Evolutionary conservation across 1,140 invertebrate species (phyloP).

Genomic region (Bursaphelenchus mucronatus): DNA sequence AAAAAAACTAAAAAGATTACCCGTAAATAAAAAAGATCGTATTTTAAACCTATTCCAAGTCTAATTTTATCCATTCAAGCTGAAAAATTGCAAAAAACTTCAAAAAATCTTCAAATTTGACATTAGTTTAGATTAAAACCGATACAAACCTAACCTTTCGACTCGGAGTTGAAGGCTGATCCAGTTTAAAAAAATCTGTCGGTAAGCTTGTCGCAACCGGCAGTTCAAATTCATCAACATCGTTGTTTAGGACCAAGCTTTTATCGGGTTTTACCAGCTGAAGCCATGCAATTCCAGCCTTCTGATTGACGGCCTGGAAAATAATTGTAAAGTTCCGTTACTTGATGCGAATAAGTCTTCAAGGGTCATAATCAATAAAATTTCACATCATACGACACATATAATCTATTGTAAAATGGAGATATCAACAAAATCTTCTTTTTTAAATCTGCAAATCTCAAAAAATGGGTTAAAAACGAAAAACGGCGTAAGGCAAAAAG

Average conservation of each 20-base stretch:
- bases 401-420: too few relatives aligned
- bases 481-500: neutral
- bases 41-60: neutral
- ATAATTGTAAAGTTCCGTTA: constrained; percentile 1
- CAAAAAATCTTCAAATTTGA: too few relatives aligned
- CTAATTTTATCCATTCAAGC: neutral
- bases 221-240: constrained; percentile 41
- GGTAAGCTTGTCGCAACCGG: constrained; percentile 38
- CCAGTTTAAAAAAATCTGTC: constrained; percentile 23
- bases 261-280: constrained; percentile 24
- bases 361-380: too few relatives aligned
- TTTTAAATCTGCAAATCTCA: neutral
- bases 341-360: too few relatives aligned
- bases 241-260: constrained; percentile 29
- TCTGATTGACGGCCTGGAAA: constrained; percentile 30
- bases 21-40: too few relatives aligned
- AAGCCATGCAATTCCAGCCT: constrained; percentile 45
- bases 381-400: too few relatives aligned
- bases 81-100: too few relatives aligned
- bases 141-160: neutral
- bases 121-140: too few relatives aligned
- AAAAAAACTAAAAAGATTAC: too few relatives aligned
- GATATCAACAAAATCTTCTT: neutral
- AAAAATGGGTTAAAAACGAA: neutral
- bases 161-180: constrained; percentile 9